These are phyloP conservation scores for Resseliella maxima DNA, from an alignment of 2,888 invertebrate species.

Conservation along the genomic window DNA sequence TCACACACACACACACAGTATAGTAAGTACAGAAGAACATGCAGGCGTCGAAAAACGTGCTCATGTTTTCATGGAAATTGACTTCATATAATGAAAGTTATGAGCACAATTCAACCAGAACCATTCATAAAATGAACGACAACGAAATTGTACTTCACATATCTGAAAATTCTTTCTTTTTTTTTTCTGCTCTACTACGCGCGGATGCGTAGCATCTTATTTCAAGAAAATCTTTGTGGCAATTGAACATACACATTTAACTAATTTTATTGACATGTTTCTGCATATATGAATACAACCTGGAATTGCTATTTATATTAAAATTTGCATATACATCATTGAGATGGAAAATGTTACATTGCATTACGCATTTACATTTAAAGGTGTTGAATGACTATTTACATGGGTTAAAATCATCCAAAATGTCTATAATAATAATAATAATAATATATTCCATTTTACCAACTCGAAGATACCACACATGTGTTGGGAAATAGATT, in stretches of 20 bases:
- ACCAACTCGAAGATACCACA: neutral
- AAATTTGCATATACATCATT: neutral
- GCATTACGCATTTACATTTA: neutral
- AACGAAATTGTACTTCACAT: no score
- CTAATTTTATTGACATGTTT: conserved; percentile 40
- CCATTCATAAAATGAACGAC: neutral
- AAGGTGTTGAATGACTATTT: conserved; percentile 19
- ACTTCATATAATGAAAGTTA: neutral
- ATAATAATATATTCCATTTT: no score
- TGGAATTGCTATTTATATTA: neutral
- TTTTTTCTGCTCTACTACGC: no score
- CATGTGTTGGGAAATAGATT: neutral
- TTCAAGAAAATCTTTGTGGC: conserved; percentile 5
- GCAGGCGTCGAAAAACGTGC: neutral
- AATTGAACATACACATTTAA: conserved; percentile 23
- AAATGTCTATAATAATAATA: conserved; percentile 3
- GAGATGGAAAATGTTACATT: neutral
- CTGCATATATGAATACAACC: neutral
- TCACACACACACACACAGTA: neutral
- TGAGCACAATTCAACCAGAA: neutral
- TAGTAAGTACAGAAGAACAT: neutral
- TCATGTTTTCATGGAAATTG: neutral
- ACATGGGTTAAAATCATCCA: neutral
- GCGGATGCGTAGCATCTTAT: neutral
- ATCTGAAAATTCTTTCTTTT: no score